Conservation (phyloP, 2,113 vertebrate species). For the Chaenocephalus aceratus region DNA sequence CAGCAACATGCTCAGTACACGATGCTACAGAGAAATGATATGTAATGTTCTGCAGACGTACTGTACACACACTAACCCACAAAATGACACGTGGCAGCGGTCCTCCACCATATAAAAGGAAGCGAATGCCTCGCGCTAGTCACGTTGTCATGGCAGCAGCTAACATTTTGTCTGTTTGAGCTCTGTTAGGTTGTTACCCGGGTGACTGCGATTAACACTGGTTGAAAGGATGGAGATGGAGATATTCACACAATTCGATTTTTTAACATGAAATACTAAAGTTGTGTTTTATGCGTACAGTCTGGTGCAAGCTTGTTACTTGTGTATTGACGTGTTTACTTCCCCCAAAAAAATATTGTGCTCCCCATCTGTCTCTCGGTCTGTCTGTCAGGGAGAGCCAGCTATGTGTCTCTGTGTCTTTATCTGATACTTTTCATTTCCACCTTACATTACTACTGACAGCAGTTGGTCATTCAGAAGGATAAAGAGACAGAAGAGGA, state of each 20-base stretch:
- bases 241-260: conserved; percentile 42
- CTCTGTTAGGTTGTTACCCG: conserved; percentile 13
- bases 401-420: conserved; percentile 57
- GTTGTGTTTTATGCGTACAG: conserved; percentile 46
- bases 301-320: conserved; percentile 62
- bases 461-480: conserved; percentile 43
- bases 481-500: conserved; percentile 50
- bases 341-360: conserved; percentile 32
- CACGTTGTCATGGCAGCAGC: conserved; percentile 33
- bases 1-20: conserved; percentile 37
- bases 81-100: conserved; percentile 29
- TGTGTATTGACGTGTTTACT: conserved; percentile 62
- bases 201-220: neutral
- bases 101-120: conserved; percentile 49
- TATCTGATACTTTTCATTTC: conserved; percentile 32
- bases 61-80: conserved; percentile 38
- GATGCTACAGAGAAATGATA: conserved; percentile 7
- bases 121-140: conserved; percentile 10
- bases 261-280: conserved; percentile 65
- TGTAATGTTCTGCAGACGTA: no score
- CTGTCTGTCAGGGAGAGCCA: conserved; percentile 66
- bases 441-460: conserved; percentile 26
- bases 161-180: conserved; percentile 25
- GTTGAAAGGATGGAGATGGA: conserved; percentile 19
- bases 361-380: conserved; percentile 71